Evolutionary conservation across 2,797 vertebrate species (phyloP).

Genomic region (Phyllotis vaccarum): DNA sequence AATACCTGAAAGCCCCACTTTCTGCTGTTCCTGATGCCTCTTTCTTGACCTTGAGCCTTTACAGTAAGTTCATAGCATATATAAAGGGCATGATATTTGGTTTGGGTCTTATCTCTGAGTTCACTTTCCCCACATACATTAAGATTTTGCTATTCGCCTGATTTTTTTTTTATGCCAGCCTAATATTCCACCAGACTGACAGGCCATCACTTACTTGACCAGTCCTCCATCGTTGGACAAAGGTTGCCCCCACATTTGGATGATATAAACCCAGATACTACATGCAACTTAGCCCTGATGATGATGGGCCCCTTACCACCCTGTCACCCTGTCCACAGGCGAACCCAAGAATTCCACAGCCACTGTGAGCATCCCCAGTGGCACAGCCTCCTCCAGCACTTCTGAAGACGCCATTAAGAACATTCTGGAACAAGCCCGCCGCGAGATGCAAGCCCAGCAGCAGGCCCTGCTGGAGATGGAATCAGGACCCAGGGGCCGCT

Average conservation of each 20-base stretch:
- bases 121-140: not conserved
- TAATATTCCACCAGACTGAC: not conserved
- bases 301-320: not conserved
- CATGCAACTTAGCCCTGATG: not conserved
- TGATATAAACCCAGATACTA: not conserved
- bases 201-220: not conserved
- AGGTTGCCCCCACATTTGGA: not conserved
- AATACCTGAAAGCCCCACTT: not conserved
- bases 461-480: constrained; percentile 97
- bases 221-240: not conserved
- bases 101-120: not conserved
- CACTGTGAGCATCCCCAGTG: constrained; percentile 85
- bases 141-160: not conserved
- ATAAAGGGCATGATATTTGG: not conserved
- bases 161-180: not conserved
- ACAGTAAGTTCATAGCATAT: not conserved
- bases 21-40: no score
- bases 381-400: constrained; percentile 80
- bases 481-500: constrained; percentile 86
- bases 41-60: not conserved
- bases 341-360: constrained; percentile 91
- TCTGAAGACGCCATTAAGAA: constrained; percentile 96
- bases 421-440: constrained; percentile 95
- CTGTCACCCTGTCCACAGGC: constrained; percentile 84
- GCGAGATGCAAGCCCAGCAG: constrained; percentile 97